Conservation (phyloP, 2,113 vertebrate species). For the Brachirus orientalis region DNA sequence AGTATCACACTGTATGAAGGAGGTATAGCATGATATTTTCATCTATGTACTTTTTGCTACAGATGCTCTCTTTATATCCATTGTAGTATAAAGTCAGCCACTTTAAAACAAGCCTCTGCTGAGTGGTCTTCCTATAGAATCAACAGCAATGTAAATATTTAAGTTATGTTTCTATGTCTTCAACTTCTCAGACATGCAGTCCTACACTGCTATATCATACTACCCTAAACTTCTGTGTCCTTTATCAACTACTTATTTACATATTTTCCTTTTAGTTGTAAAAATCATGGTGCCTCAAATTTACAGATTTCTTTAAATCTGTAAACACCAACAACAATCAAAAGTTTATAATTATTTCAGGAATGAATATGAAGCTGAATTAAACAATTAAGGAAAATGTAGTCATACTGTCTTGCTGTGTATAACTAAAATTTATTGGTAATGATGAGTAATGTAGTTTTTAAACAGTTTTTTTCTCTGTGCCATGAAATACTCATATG, state of each 20-base stretch:
- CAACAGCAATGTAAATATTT: slow-evolving; percentile 61
- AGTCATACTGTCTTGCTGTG: too few relatives aligned
- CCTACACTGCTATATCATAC: not conserved
- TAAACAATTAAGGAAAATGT: not conserved
- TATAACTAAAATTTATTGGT: too few relatives aligned
- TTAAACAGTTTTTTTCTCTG: slow-evolving; percentile 12
- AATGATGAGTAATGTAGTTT: too few relatives aligned
- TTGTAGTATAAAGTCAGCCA: slow-evolving; percentile 30
- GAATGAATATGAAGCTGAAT: not conserved
- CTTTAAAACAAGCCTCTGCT: slow-evolving; percentile 35
- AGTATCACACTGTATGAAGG: too few relatives aligned
- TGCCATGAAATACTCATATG: slow-evolving; percentile 1
- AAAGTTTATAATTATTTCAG: not conserved
- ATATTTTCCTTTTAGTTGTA: too few relatives aligned
- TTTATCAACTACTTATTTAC: too few relatives aligned
- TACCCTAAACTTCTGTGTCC: not conserved
- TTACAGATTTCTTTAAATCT: too few relatives aligned
- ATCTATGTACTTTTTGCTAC: not conserved
- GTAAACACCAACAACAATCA: too few relatives aligned
- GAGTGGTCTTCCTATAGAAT: slow-evolving; percentile 48
- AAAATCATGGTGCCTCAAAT: too few relatives aligned
- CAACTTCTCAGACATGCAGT: slow-evolving; percentile 1
- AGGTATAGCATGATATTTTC: too few relatives aligned
- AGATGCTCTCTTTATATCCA: too few relatives aligned
- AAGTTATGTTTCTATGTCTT: slow-evolving; percentile 41